A percentile compares a stretch with the other conserved stretches of the same genome.
Evolutionary conservation across 2,888 invertebrate genomes (phyloP).

Genomic region (Hetaerina titia): DNA sequence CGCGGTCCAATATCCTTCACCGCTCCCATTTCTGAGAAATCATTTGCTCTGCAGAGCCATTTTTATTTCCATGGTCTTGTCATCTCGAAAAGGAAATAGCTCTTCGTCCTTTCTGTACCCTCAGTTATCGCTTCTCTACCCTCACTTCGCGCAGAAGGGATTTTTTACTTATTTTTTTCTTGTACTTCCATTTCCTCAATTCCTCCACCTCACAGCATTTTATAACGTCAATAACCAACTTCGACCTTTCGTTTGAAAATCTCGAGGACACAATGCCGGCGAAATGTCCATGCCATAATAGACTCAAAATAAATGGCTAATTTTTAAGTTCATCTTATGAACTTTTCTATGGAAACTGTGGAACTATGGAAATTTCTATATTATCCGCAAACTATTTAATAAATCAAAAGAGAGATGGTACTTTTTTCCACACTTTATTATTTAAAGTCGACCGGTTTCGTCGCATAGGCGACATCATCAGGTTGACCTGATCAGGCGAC

Average conservation of each 20-base stretch:
- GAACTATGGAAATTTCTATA: too few relatives aligned
- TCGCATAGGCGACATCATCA: too few relatives aligned
- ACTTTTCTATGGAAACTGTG: background rate
- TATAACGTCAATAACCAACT: background rate
- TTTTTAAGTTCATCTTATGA: background rate
- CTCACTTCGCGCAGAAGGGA: background rate
- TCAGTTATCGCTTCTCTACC: background rate
- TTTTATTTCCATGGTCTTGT: background rate
- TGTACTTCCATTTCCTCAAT: background rate
- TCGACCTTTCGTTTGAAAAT: background rate
- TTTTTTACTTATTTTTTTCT: background rate
- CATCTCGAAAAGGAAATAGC: conserved; percentile 13
- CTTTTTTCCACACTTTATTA: too few relatives aligned
- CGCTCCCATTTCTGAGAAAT: conserved; percentile 25
- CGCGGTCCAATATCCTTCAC: background rate
- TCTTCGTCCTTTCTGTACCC: background rate
- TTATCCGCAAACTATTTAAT: too few relatives aligned
- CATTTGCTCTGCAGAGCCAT: background rate
- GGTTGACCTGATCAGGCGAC: too few relatives aligned
- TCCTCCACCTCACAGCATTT: background rate
- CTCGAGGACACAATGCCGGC: background rate
- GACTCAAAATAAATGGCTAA: background rate
- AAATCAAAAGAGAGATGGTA: too few relatives aligned
- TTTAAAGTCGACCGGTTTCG: too few relatives aligned
- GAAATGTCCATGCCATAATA: background rate